Conservation (phyloP, 2,797 vertebrate genomes). For the Heterohyrax brucei region DNA sequence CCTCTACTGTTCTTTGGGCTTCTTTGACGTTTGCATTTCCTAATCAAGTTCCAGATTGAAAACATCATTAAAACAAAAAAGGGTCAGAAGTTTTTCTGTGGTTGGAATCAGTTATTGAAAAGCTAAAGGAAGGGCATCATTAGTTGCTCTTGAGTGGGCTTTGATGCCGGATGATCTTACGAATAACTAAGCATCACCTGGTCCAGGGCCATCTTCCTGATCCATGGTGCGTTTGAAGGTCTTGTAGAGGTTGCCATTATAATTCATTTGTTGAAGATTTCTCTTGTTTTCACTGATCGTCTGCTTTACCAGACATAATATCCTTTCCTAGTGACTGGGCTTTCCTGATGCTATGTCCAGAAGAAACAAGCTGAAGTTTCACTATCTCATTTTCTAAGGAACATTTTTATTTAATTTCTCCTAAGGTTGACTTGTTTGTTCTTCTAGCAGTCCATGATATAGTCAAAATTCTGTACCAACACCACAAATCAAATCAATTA, state of each 20-base stretch:
- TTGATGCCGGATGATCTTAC: not conserved
- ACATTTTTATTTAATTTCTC: not conserved
- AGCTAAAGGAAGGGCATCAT: not conserved
- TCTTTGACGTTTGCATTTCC: conserved; percentile 19
- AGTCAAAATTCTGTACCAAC: not conserved
- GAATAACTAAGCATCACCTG: too few species aligned
- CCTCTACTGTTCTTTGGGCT: conserved; percentile 80
- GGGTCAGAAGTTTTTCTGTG: not conserved
- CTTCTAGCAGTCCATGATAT: not conserved
- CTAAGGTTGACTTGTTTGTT: not conserved
- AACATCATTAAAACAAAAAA: not conserved
- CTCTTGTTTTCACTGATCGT: not conserved
- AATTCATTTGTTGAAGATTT: not conserved
- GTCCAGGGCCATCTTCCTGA: not conserved
- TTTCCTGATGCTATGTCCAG: not conserved
- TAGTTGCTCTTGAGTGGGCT: not conserved
- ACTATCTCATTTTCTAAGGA: not conserved
- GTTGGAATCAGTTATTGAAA: not conserved
- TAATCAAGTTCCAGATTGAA: conserved; percentile 17
- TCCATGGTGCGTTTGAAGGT: not conserved
- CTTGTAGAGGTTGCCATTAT: too few species aligned
- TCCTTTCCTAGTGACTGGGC: not conserved
- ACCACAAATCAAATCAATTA: not conserved
- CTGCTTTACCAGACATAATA: not conserved
- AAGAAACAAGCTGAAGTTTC: not conserved